phyloP scores from a whole-genome alignment of 2,113 vertebrate genomes.

The Forbesichthys agassizii region DNA sequence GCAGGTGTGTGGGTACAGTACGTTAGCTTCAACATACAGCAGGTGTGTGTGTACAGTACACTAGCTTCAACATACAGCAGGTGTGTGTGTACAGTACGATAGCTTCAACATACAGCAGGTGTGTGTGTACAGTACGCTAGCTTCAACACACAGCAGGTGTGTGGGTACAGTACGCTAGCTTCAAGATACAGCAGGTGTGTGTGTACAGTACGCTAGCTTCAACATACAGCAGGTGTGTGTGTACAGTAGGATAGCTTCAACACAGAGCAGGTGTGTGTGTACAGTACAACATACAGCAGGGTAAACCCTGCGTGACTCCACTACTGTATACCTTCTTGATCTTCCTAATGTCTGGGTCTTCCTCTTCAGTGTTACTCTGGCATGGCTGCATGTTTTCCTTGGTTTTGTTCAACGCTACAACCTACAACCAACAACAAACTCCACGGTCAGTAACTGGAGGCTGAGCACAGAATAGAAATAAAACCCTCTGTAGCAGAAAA shows the following conservation, averaged over 20 bases:
- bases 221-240: not conserved
- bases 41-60: too few relatives aligned
- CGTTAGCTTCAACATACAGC: too few relatives aligned
- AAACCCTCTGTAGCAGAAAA: not conserved
- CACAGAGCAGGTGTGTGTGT: not conserved
- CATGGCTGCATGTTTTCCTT: constrained; percentile 87
- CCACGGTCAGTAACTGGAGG: not conserved
- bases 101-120: too few relatives aligned
- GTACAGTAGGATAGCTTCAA: not conserved
- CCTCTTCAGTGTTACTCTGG: constrained; percentile 88
- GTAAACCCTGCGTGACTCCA: not conserved
- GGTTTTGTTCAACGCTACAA: constrained; percentile 87
- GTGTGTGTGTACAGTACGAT: too few relatives aligned
- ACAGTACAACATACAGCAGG: not conserved
- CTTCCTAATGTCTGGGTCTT: constrained; percentile 96
- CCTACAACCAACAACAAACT: constrained; percentile 70
- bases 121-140: too few relatives aligned
- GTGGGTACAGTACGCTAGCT: too few relatives aligned
- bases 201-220: not conserved
- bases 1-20: too few relatives aligned
- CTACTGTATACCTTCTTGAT: constrained; percentile 88
- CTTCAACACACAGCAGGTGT: too few relatives aligned
- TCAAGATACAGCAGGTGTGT: too few relatives aligned
- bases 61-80: too few relatives aligned
- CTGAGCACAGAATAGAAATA: constrained; percentile 15